Conservation (phyloP, 2,113 vertebrate species). For the Sceloporus tristichus region DNA sequence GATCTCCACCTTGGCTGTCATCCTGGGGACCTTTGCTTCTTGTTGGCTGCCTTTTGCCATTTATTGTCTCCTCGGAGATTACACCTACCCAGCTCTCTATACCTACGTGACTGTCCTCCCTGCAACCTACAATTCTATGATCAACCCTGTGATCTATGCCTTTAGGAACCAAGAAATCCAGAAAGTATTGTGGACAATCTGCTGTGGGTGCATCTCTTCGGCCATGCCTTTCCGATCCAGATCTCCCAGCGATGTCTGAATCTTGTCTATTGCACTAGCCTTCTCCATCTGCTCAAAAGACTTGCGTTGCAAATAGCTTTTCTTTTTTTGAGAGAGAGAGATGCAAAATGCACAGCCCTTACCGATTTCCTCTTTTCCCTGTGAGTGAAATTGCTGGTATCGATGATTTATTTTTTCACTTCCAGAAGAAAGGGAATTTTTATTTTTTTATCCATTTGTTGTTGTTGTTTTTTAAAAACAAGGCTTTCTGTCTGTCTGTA, state of each 20-base stretch:
- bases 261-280: neutral
- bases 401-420: conserved; percentile 61
- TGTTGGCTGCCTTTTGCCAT: conserved; percentile 95
- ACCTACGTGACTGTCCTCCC: conserved; percentile 91
- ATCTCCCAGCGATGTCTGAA: conserved; percentile 92
- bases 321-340: neutral
- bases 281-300: no score
- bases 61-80: conserved; percentile 89
- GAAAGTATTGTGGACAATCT: conserved; percentile 87
- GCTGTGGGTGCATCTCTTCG: conserved; percentile 84
- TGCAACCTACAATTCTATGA: conserved; percentile 90
- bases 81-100: conserved; percentile 84
- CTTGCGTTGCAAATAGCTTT: neutral
- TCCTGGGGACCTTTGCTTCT: conserved; percentile 90
- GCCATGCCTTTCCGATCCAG: conserved; percentile 78
- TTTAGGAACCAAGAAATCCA: conserved; percentile 94
- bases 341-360: neutral
- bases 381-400: conserved; percentile 12
- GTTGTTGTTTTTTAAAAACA: neutral
- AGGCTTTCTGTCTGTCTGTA: neutral
- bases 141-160: conserved; percentile 95
- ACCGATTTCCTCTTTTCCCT: neutral
- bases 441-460: conserved; percentile 62
- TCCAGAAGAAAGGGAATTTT: conserved; percentile 40
- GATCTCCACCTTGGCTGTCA: conserved; percentile 84